Evolutionary conservation across 2,113 vertebrate genomes (phyloP), one percentile per base, ranked within the genome.

Genomic region (Gymnocephalus cernua): DNA sequence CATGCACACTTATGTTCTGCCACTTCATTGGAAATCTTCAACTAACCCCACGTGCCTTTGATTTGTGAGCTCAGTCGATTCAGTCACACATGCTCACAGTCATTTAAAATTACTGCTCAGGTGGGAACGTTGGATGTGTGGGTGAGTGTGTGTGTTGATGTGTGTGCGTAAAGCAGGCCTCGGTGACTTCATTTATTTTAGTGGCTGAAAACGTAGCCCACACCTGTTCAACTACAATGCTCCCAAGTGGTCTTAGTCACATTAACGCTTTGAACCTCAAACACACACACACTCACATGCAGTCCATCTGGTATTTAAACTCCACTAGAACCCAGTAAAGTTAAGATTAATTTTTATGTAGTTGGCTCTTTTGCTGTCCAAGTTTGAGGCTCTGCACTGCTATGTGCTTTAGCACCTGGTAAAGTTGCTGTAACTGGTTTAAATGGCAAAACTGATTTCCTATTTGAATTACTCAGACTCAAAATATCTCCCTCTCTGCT

Each of bases 31-130:
- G 65, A 80, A 86, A 80, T 79, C 63, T 88, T 86, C 81, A 65
- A 78, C 77, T 78, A 54, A 77, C 44, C 47, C 81, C 88, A 90
- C 32, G 41, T 89, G 86, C 83, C 74, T 90, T 92, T 89, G 83
- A 92, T 93, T 90, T 94, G 90, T 89, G 86, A 91, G 76, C 84
- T 80, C 84, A 84, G 83, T 58, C 70, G 16, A 86, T 87, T 86
- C 79, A 82, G 82, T 87, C 76, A 29, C 75, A 83, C 83, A 61
- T 59, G 16, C 86, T 77, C 83, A 87, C 44, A 79, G 82, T 84
- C 85, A 81, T 91, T 91, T 91, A 84, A 85, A 90, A 77, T 90
- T 83, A 92, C 86, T 82, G 82, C 87, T 90, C 93, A 92, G 87
- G 88, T 93, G 91, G 90, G 93, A 91, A 32, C 67, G 21, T 9